Evolutionary conservation across 2,113 vertebrate species (phyloP).

Genomic region (Tenebrosternarchus preto): DNA sequence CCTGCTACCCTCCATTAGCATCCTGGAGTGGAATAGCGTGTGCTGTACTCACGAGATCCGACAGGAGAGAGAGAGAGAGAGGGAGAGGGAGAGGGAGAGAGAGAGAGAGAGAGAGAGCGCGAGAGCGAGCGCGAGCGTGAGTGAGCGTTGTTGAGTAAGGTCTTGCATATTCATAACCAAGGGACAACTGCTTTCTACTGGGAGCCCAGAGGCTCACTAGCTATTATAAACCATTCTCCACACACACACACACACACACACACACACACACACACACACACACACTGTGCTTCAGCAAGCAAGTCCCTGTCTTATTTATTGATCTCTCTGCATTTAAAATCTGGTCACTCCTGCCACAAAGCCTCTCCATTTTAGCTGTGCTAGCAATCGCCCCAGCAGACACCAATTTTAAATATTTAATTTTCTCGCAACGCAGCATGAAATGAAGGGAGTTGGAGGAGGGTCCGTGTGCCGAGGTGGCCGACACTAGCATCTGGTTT

Average conservation of each 20-base stretch:
- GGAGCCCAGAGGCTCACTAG: constrained; percentile 68
- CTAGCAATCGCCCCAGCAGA: constrained; percentile 68
- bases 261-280: neutral
- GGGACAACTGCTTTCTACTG: constrained; percentile 68
- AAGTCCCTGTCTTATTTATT: constrained; percentile 73
- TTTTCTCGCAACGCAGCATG: constrained; percentile 72
- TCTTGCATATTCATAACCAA: constrained; percentile 79
- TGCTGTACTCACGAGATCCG: constrained; percentile 69
- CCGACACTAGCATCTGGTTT: constrained; percentile 32
- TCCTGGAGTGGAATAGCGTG: constrained; percentile 73
- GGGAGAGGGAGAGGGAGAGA: too few species aligned
- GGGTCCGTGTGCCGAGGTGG: constrained; percentile 39
- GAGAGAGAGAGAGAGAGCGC: too few species aligned
- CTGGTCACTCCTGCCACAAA: constrained; percentile 79
- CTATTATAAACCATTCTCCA: constrained; percentile 75
- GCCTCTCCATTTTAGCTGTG: constrained; percentile 78
- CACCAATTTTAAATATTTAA: constrained; percentile 76
- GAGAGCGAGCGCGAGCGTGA: too few species aligned
- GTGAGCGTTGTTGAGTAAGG: constrained; percentile 58
- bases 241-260: constrained; percentile 63
- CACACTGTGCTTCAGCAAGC: constrained; percentile 59
- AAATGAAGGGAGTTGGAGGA: constrained; percentile 60
- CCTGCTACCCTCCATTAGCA: constrained; percentile 77
- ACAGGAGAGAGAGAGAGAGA: constrained; percentile 71
- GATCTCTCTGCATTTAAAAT: constrained; percentile 89